Conservation (phyloP, 1,140 invertebrate species). For the Thaumetopoea pityocampa region DNA sequence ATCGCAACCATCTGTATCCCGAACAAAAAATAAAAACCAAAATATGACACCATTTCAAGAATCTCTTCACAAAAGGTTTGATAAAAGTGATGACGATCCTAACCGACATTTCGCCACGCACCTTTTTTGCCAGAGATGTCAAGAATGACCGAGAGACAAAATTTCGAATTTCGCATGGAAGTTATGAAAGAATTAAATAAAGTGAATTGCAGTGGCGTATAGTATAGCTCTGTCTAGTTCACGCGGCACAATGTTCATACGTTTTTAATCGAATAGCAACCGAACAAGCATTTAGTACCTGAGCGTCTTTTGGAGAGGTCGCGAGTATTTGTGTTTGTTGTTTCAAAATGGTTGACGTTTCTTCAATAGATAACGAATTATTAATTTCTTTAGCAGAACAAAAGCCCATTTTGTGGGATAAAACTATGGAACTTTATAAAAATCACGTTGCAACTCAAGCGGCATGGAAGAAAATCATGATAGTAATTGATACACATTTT, state of each 20-base stretch:
- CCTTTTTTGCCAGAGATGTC: too few relatives aligned
- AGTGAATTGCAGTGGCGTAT: slow-evolving; percentile 28
- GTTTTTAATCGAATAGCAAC: slow-evolving; percentile 32
- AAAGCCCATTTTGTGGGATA: slow-evolving; percentile 24
- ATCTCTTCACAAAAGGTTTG: too few relatives aligned
- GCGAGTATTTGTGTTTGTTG: slow-evolving; percentile 20
- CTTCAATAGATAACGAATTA: slow-evolving; percentile 25
- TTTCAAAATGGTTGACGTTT: slow-evolving; percentile 25
- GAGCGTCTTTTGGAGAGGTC: slow-evolving; percentile 16
- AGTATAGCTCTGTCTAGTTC: slow-evolving; percentile 30
- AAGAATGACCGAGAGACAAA: too few relatives aligned
- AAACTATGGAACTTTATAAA: slow-evolving; percentile 26
- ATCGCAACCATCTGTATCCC: too few relatives aligned
- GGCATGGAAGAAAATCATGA: slow-evolving; percentile 25
- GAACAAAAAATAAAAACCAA: too few relatives aligned
- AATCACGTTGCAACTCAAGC: slow-evolving; percentile 25
- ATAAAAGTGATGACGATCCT: too few relatives aligned
- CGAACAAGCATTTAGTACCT: slow-evolving; percentile 24
- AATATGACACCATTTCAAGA: too few relatives aligned
- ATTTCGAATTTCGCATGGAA: too few relatives aligned
- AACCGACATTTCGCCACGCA: too few relatives aligned
- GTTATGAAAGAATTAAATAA: too few relatives aligned
- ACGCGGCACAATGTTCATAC: slow-evolving; percentile 29
- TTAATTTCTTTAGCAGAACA: slow-evolving; percentile 28
- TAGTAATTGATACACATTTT: slow-evolving; percentile 23